These are phyloP conservation scores for Toxostoma redivivum DNA, from an alignment of 2,113 vertebrate genomes.

Conservation along the genomic window DNA sequence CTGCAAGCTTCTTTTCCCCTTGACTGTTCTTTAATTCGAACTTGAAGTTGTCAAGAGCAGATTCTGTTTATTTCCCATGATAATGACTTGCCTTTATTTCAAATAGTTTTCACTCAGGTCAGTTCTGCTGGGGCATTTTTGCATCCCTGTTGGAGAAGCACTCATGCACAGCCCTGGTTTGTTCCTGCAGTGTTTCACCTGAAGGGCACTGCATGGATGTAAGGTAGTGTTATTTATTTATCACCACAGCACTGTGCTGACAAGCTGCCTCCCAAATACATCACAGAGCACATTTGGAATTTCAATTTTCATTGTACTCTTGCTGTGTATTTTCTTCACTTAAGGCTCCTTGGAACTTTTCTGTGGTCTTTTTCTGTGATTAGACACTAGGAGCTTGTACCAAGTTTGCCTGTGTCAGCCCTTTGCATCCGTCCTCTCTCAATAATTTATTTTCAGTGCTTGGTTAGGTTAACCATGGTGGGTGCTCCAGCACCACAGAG, in stretches of 20 bases:
- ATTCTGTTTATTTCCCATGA: not conserved
- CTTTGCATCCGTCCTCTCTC: not conserved
- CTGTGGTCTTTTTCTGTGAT: not conserved
- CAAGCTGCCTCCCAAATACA: not conserved
- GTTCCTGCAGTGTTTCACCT: not conserved
- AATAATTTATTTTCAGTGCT: not conserved
- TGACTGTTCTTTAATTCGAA: not conserved
- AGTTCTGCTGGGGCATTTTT: not conserved
- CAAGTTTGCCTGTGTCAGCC: not conserved
- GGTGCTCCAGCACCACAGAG: not conserved
- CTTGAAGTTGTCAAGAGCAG: not conserved
- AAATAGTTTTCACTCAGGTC: not conserved
- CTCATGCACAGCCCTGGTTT: not conserved
- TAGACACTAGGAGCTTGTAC: not conserved
- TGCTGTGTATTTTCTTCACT: not conserved
- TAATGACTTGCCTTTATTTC: not conserved
- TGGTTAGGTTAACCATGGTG: no score
- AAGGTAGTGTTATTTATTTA: slow-evolving; percentile 2
- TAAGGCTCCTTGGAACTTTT: not conserved
- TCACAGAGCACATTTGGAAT: not conserved
- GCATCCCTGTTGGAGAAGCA: not conserved
- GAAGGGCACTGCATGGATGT: not conserved
- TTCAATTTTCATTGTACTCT: not conserved
- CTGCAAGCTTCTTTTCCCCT: not conserved
- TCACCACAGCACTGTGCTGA: not conserved